Evolutionary conservation across 2,797 vertebrate species (phyloP), one percentile per base, ranked within the genome.

Genomic region (Eurystomus glaucurus): DNA sequence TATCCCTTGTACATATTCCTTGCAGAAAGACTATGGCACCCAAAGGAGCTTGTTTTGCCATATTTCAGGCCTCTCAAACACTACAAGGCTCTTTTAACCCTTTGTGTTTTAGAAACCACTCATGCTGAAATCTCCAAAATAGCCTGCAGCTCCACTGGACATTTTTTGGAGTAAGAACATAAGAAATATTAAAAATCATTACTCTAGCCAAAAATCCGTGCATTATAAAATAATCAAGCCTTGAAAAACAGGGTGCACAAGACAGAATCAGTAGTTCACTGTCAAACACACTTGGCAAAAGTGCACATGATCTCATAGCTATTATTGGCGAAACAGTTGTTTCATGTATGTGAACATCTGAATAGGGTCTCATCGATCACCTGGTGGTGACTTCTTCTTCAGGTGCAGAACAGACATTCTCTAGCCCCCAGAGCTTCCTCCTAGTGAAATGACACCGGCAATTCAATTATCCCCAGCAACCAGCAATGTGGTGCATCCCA

Each of bases 271-370:
- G 17, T 68, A 71, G 20, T 23, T 72, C 28, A 46, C 8, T 28
- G 17, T 65, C 23, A 83, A 80, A 86, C 13, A 55, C 0, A 0
- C n/a, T 60, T 55, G 10, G n/a, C 35, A 57, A 57, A 81, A 68
- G 28, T 7, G 2, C 1, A 4, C 12, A 11, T 10, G 6, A 88
- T 52, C n/a, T 75, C 5, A 0, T 41, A 46, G 33, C 16, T 75
- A 37, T 33, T 81, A 35, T 2, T 29, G 15, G 11, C 31, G 25
- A 71, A 66, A 84, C 4, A 1, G 28, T 20, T 54, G 18, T 54
- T 77, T 35, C 13, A 43, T 43, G 41, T 16, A 43, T 7, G 14
- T 43, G 41, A 43, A 14, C 16, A 14, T 43, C 41, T 43, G 41
- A 43, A 43, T 16, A 43, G 41, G 41, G 16, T 43, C 41, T 43